These are phyloP conservation scores for Idris sp. DNA, from an alignment of 1,140 invertebrate genomes.

Conservation along the genomic window DNA sequence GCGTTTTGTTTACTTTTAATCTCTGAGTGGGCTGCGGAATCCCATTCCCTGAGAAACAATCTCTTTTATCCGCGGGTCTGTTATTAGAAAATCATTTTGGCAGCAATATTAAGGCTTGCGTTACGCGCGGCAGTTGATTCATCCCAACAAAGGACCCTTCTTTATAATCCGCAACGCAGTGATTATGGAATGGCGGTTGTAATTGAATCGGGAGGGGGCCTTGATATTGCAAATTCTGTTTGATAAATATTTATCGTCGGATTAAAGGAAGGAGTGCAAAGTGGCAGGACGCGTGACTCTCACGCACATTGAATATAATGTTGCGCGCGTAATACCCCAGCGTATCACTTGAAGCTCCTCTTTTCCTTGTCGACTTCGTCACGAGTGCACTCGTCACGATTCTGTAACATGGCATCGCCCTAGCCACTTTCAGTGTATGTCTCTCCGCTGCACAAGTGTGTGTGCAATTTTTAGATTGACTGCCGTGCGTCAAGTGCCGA, in stretches of 20 bases:
- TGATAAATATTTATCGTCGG: conserved; percentile 60
- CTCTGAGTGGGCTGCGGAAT: conserved; percentile 20
- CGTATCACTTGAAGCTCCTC: conserved; percentile 12
- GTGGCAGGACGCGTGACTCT: conserved; percentile 22
- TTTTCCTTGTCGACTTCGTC: not conserved
- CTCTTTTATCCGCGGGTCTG: conserved; percentile 46
- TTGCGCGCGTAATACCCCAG: not conserved
- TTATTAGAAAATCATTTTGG: conserved; percentile 62
- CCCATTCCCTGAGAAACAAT: conserved; percentile 38
- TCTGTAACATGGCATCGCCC: conserved; percentile 11
- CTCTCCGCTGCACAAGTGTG: not conserved
- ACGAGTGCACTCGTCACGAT: conserved; percentile 28
- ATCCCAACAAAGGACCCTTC: conserved; percentile 49
- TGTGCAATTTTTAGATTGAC: conserved; percentile 46
- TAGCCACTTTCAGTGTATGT: too few species aligned
- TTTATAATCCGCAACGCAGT: conserved; percentile 55
- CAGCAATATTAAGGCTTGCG: conserved; percentile 61
- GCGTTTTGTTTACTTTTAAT: conserved; percentile 60
- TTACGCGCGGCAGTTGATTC: conserved; percentile 48
- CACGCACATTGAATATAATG: not conserved
- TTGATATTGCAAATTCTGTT: conserved; percentile 23
- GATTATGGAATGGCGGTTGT: conserved; percentile 48
- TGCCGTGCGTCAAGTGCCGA: conserved; percentile 31
- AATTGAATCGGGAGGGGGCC: conserved; percentile 51
- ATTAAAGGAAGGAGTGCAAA: conserved; percentile 42